A percentile compares a stretch with the other conserved stretches of the same genome.
Evolutionary conservation across 2,113 vertebrate species (phyloP).

Genomic region (Sebastes schlegelii): DNA sequence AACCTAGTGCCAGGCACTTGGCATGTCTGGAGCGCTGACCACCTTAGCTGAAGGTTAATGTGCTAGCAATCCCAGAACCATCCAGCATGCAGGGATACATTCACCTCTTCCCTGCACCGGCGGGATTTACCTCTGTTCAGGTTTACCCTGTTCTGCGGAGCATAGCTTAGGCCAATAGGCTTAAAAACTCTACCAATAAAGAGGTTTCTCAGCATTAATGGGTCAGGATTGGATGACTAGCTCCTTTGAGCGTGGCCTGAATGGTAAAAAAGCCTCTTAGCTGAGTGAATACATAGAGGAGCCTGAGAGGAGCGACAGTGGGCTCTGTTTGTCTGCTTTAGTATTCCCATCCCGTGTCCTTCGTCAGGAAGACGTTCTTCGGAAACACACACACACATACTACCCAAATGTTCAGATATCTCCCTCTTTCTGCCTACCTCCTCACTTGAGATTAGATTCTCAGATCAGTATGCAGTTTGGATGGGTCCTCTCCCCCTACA

Average conservation of each 20-base stretch:
- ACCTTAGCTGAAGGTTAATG: constrained; percentile 72
- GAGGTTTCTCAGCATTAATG: constrained; percentile 83
- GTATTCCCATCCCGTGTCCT: constrained; percentile 78
- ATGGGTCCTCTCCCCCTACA: constrained; percentile 47
- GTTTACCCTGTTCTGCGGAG: constrained; percentile 76
- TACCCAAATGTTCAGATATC: constrained; percentile 67
- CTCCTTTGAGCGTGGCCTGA: constrained; percentile 82
- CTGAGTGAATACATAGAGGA: constrained; percentile 81
- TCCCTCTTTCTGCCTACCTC: constrained; percentile 55
- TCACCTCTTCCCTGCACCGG: constrained; percentile 67
- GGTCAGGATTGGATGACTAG: constrained; percentile 81
- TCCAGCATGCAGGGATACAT: constrained; percentile 59
- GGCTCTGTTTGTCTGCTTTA: constrained; percentile 81
- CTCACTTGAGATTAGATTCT: constrained; percentile 67
- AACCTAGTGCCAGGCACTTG: constrained; percentile 46
- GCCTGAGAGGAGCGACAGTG: constrained; percentile 77
- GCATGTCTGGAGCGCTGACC: constrained; percentile 49
- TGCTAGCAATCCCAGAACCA: constrained; percentile 55
- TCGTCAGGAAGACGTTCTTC: constrained; percentile 76
- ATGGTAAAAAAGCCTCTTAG: constrained; percentile 82
- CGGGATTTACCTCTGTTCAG: constrained; percentile 77
- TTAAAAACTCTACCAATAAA: constrained; percentile 81
- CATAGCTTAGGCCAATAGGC: constrained; percentile 78
- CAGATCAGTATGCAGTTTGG: constrained; percentile 73
- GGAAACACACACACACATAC: constrained; percentile 35